Evolutionary conservation across 2,797 vertebrate species (phyloP).

Genomic region (Pantherophis vulpinus): DNA sequence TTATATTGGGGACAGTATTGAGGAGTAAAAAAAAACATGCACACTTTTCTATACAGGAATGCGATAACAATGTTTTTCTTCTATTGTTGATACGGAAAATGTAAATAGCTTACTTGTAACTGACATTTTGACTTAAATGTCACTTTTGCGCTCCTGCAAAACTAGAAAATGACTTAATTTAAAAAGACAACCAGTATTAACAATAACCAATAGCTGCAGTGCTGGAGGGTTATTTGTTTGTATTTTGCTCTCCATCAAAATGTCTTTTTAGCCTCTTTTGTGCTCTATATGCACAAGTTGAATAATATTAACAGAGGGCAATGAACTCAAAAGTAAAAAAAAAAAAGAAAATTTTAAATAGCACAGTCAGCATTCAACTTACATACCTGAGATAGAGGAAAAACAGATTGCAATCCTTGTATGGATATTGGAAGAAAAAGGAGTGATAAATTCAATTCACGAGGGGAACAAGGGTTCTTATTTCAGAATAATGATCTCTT

Average conservation of each 20-base stretch:
- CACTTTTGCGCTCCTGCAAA: not conserved
- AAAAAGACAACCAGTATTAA: not conserved
- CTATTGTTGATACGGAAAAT: not conserved
- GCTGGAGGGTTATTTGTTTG: not conserved
- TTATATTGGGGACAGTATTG: no score
- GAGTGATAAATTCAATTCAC: not conserved
- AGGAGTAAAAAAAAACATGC: not conserved
- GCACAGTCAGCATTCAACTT: not conserved
- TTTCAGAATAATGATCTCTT: not conserved
- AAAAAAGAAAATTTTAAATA: not conserved
- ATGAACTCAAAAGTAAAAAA: not conserved
- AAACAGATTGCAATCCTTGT: not conserved
- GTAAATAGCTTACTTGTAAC: not conserved
- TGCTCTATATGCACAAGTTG: not conserved
- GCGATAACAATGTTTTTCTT: not conserved
- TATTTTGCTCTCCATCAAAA: not conserved
- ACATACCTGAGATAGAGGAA: not conserved
- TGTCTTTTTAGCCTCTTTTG: not conserved
- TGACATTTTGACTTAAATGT: slow-evolving; percentile 16
- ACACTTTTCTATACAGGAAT: not conserved
- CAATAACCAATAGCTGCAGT: not conserved
- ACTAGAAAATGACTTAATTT: not conserved
- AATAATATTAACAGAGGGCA: not conserved
- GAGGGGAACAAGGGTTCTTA: not conserved
- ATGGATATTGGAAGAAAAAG: not conserved